These are phyloP conservation scores for Staurois parvus DNA, from an alignment of 2,797 vertebrate genomes.

Conservation along the genomic window DNA sequence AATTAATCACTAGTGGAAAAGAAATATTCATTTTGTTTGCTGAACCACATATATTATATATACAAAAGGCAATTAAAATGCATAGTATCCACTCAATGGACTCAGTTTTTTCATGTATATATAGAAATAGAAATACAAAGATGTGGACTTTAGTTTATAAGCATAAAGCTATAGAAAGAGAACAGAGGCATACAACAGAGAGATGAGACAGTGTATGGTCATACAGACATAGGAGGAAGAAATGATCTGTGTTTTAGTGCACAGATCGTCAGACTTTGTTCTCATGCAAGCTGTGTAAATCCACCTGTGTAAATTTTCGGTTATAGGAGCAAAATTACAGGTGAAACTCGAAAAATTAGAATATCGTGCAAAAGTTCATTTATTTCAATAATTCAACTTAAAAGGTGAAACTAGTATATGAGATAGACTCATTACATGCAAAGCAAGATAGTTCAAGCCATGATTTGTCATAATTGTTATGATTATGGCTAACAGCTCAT, in stretches of 20 bases:
- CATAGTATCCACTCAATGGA: neutral
- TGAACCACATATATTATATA: neutral
- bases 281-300: neutral
- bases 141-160: neutral
- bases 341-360: no score
- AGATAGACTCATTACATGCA: no score
- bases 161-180: neutral
- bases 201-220: neutral
- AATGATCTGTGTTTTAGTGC: neutral
- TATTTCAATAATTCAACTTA: no score
- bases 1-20: neutral
- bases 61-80: neutral
- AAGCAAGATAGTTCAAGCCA: no score
- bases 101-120: neutral
- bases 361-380: no score
- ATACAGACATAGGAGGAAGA: neutral
- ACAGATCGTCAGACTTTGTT: neutral
- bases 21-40: neutral
- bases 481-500: no score
- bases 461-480: no score
- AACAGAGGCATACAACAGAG: neutral
- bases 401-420: no score
- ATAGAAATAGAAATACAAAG: neutral
- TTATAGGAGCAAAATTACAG: neutral
- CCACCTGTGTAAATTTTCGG: neutral